These are phyloP conservation scores for Heteractis magnifica DNA, from an alignment of 92 coral and sea anemone species.

Conservation along the genomic window DNA sequence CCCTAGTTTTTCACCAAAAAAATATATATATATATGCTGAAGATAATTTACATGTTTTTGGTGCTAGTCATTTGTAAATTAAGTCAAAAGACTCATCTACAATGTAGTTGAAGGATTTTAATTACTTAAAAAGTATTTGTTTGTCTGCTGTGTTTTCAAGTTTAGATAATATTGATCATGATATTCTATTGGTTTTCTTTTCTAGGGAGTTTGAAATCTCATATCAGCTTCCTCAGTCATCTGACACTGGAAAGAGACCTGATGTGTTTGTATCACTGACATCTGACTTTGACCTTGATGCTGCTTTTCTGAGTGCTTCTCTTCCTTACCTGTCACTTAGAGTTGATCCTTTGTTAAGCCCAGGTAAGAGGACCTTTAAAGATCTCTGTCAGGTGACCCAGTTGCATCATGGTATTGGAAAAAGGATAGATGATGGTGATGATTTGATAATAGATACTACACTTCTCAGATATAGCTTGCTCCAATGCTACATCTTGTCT, in stretches of 20 bases:
- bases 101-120: too few relatives aligned
- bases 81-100: too few relatives aligned
- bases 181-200: neutral
- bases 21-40: too few relatives aligned
- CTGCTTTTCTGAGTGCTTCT: conserved; percentile 82
- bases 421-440: too few relatives aligned
- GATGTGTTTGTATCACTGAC: conserved; percentile 75
- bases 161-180: neutral
- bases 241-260: conserved; percentile 66
- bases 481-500: too few relatives aligned
- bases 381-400: neutral
- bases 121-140: too few relatives aligned
- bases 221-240: conserved; percentile 72
- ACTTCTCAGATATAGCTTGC: too few relatives aligned
- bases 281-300: conserved; percentile 94
- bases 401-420: neutral
- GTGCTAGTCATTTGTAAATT: too few relatives aligned
- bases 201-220: conserved; percentile 89
- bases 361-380: conserved; percentile 47
- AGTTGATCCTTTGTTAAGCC: conserved; percentile 62
- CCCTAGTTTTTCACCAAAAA: too few relatives aligned
- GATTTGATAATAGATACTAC: too few relatives aligned
- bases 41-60: too few relatives aligned
- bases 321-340: conserved; percentile 80
- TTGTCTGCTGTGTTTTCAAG: neutral